Base-by-base conservation (phyloP, 2,797 vertebrate genomes). In the Epinephelus malabaricus region DNA sequence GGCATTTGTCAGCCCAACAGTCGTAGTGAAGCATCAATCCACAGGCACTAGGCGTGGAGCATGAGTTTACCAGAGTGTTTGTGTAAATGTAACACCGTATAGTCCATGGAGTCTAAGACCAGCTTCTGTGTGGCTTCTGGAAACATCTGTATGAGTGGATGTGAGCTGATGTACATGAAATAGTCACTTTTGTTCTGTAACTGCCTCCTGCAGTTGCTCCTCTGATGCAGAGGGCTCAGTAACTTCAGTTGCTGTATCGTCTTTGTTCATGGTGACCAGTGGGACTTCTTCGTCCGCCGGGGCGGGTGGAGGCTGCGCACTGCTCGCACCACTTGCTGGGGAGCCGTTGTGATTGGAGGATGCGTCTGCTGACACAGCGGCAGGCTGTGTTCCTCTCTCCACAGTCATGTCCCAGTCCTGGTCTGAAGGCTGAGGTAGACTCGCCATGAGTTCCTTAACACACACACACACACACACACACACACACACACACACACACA, bases 401-500 rank as follows among this genome's bases (percentile, higher is more conserved):
- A 92, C 92, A 38, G 91, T 95, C 90, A 94, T 93, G 89, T 97
- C 96, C 96, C 92, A 93, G 95, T 97, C 93, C 96, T 93, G 97
- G 93, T 98, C 97, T 90, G 96, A 94, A 84, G 97, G 96, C 84
- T 97, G 97, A 97, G 97, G 97, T 96, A 98, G 97, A 94, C 97
- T 97, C 93, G 95, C 96, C 80, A 99, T 95, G 91, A 99, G 96
- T 87, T 97, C 97, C 98, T 99, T 53, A 76, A 71, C 34, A 77
- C 21, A 83, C 0, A 69, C 10, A 66, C 15, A 65, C 25, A 25
- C 25, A 25, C 25, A 25, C 25, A 25, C 25, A 25, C 25, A 25
- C 25, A 25, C 25, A 25, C 25, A 25, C 25, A 25, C 25, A 25
- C 25, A 25, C 25, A 25, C 25, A 25, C 25, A 27, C 25, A 27